Percentiles rank a stretch among this genome's conserved stretches.
Conservation (phyloP, 2,113 vertebrate species). For the Pelodiscus sinensis region DNA sequence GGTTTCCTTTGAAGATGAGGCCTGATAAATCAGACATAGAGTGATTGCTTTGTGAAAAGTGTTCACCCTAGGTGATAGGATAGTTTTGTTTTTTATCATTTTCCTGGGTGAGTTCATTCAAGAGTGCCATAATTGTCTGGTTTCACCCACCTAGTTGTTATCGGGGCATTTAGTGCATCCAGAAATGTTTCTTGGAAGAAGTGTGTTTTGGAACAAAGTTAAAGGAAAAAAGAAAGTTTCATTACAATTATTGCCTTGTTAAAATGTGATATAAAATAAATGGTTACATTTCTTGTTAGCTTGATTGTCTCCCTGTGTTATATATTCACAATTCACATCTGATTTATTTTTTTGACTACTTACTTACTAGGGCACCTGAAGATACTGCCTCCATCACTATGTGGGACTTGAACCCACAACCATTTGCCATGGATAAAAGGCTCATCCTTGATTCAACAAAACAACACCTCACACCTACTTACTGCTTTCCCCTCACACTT, state of each 20-base stretch:
- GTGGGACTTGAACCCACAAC: neutral
- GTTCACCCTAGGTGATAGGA: too few relatives aligned
- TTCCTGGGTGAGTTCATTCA: neutral
- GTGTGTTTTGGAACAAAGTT: neutral
- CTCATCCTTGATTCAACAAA: neutral
- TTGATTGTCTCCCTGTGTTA: neutral
- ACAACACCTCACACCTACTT: neutral
- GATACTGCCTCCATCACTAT: neutral
- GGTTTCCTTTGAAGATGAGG: too few relatives aligned
- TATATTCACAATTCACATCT: neutral
- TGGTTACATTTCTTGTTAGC: neutral
- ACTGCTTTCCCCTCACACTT: neutral
- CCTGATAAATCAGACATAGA: too few relatives aligned
- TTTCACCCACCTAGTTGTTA: neutral
- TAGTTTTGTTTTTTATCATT: neutral
- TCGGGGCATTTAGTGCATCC: neutral
- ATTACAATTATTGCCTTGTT: neutral
- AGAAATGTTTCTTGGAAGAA: neutral
- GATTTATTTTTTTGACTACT: neutral
- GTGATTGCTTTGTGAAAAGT: too few relatives aligned
- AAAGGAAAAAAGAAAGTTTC: conserved; percentile 12
- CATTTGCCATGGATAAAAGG: neutral
- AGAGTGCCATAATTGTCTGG: neutral
- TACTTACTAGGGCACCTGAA: neutral
- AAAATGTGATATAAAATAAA: neutral